Base-by-base conservation (phyloP, 2,888 invertebrate genomes). In the Xanthorhoe designata region DNA sequence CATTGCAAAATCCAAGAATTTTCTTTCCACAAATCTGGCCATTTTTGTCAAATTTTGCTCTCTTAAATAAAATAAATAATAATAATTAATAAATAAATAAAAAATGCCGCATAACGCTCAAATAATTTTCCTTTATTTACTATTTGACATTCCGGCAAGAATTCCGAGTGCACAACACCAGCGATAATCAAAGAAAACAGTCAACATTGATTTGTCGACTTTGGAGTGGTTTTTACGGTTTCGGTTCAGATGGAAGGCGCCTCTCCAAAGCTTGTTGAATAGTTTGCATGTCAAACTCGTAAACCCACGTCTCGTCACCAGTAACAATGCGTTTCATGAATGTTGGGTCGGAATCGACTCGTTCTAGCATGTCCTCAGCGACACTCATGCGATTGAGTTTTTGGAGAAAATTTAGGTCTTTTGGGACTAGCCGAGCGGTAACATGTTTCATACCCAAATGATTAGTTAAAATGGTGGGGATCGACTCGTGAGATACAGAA, bases 261-360 rank as follows among this genome's bases (percentile, higher is more conserved):
- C 68, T 66, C 59, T 73, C 67, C 55, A 54, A 72, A 64, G 64
- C 49, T 63, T 65, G 57, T 63, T 61, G 66, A 52, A 61, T 71
- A 35, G 62, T 69, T 69, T 68, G 62, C 58, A 68, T 62, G 53
- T 66, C 51, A 54, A 57, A 57, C 47, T 47, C 57, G 57, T 57
- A 57, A 47, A 57, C 57, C 57, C 47, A 47, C 19, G 69, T 74
- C 70, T 69, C 71, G 60, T 71, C 65, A 66, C 66, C 68, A 68
- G 68, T 71, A 61, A 68, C 66, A 69, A 73, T 64, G 64, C 68
- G 68, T 70, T 73, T 68, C 61, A 71, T 69, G 66, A 71, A 72
- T 70, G 62, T 66, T 60, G 67, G 69, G 63, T 71, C 70, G 62
- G 64, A 56, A 45, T 61, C 62, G 54, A 62, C 68, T 71, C 60